Evolutionary conservation across 2,797 vertebrate genomes (phyloP).

Genomic region (Scyliorhinus canicula): DNA sequence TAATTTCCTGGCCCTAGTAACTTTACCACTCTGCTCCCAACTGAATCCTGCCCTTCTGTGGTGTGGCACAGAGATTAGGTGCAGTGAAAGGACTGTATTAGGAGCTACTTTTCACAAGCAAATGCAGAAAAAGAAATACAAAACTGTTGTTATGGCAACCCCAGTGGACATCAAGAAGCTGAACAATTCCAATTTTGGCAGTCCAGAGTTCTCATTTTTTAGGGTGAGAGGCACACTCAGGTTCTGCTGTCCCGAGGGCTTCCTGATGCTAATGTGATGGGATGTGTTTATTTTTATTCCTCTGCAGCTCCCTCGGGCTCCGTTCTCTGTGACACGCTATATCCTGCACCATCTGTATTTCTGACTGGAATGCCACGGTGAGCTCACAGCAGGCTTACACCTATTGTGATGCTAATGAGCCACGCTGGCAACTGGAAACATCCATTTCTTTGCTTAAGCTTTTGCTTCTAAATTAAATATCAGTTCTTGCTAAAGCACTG

Average conservation of each 20-base stretch:
- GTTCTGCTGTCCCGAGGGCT: neutral
- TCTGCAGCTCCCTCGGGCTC: too few relatives aligned
- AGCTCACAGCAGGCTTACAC: neutral
- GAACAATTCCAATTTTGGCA: neutral
- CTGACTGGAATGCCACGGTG: neutral
- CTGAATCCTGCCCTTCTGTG: neutral
- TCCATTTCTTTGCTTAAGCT: neutral
- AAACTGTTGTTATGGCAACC: neutral
- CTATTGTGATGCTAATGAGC: slow-evolving; percentile 1
- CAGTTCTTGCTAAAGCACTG: neutral
- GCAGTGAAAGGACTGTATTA: neutral
- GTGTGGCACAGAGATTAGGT: neutral
- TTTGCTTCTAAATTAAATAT: neutral
- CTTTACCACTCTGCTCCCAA: neutral
- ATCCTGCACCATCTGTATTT: neutral
- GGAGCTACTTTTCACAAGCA: neutral
- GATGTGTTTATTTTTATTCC: slow-evolving; percentile 5
- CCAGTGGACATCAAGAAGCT: neutral
- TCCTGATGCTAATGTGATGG: neutral
- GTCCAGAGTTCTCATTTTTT: neutral
- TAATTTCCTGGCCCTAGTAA: neutral
- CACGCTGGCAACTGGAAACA: neutral
- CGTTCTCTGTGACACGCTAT: neutral
- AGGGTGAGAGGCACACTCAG: neutral
- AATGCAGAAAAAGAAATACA: neutral